A percentile compares a stretch with the other conserved stretches of the same genome.
Conservation (phyloP, 37 sponge, comb jelly and placozoan species). For the Axinella damicornis region DNA sequence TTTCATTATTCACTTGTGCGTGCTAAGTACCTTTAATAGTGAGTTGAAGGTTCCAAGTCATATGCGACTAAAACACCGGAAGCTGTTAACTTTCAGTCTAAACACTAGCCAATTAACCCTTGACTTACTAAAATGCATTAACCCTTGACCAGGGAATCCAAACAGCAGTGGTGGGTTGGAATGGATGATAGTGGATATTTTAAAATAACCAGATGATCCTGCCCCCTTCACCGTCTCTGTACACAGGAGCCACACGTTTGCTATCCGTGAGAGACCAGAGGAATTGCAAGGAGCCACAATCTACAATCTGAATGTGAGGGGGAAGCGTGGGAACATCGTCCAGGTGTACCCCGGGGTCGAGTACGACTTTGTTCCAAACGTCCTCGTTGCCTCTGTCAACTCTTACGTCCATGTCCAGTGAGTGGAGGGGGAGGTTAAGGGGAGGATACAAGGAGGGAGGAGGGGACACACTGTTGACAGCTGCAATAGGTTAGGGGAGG, state of each 20-base stretch:
- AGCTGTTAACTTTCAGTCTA: too few species aligned
- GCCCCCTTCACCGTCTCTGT: too few species aligned
- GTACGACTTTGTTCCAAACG: constrained; percentile 98
- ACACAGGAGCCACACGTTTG: constrained; percentile 79
- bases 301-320: constrained; percentile 95
- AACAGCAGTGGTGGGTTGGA: too few species aligned
- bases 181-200: too few species aligned
- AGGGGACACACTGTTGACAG: not conserved
- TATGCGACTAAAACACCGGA: too few species aligned
- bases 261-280: constrained; percentile 66
- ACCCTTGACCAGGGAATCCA: too few species aligned
- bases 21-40: too few species aligned
- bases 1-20: too few species aligned
- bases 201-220: too few species aligned
- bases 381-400: constrained; percentile 34
- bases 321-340: constrained; percentile 99
- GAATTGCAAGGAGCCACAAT: constrained; percentile 64
- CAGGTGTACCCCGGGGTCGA: constrained; percentile 98
- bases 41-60: too few species aligned
- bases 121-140: too few species aligned
- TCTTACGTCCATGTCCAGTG: constrained; percentile 93
- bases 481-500: not conserved
- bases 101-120: too few species aligned
- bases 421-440: constrained; percentile 22
- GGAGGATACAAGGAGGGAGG: not conserved